phyloP scores from a whole-genome alignment of 2,113 vertebrate genomes.

The Nansenia antarctica region DNA sequence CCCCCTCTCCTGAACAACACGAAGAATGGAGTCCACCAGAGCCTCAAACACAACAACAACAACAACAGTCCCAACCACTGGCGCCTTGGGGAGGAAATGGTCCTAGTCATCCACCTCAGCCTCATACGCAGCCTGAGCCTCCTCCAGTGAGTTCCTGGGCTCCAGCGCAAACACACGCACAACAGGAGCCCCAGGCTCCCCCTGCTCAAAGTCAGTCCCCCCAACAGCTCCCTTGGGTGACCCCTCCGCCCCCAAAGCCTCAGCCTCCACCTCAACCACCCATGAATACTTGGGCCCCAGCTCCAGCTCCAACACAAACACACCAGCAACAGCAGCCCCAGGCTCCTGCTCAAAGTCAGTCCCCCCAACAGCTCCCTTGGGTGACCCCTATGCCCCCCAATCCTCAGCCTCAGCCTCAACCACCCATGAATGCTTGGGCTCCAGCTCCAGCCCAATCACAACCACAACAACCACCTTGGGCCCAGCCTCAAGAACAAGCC shows the following conservation, averaged over 20 bases:
- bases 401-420: slow-evolving; percentile 32
- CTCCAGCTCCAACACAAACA: slow-evolving; percentile 34
- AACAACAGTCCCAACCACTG: slow-evolving; percentile 51
- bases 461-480: slow-evolving; percentile 52
- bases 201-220: slow-evolving; percentile 50
- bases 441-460: slow-evolving; percentile 45
- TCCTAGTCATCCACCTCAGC: slow-evolving; percentile 24
- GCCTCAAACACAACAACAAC: slow-evolving; percentile 54
- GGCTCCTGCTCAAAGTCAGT: slow-evolving; percentile 45
- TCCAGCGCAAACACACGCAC: slow-evolving; percentile 43
- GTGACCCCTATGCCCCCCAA: slow-evolving; percentile 38
- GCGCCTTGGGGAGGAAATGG: slow-evolving; percentile 48
- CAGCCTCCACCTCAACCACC: slow-evolving; percentile 51
- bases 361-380: slow-evolving; percentile 54
- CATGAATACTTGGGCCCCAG: slow-evolving; percentile 55
- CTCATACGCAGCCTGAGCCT: slow-evolving; percentile 42
- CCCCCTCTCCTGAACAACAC: slow-evolving; percentile 46
- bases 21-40: slow-evolving; percentile 50
- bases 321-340: slow-evolving; percentile 50
- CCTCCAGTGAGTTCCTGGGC: slow-evolving; percentile 50
- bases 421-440: slow-evolving; percentile 56
- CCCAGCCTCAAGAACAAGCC: slow-evolving; percentile 50
- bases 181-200: slow-evolving; percentile 52
- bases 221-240: slow-evolving; percentile 53
- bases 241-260: slow-evolving; percentile 44